These are phyloP conservation scores for Ornithoptera priamus DNA, from an alignment of 2,888 invertebrate species.

Conservation along the genomic window DNA sequence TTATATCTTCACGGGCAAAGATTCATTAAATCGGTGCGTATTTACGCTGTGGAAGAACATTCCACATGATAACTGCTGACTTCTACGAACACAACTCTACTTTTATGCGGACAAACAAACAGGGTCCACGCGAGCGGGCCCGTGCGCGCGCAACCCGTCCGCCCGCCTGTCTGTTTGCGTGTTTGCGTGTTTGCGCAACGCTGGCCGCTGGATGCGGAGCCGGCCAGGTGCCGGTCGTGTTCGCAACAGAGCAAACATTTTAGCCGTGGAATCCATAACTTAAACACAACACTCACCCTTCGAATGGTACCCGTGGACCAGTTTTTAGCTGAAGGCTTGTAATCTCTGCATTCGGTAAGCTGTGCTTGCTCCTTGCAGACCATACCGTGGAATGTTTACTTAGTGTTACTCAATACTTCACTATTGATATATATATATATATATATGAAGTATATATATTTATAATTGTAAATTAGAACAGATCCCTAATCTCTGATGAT, in stretches of 20 bases:
- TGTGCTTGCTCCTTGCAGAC: too few species aligned
- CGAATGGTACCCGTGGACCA: not conserved
- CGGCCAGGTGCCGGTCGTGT: constrained; percentile 9
- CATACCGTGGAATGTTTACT: too few species aligned
- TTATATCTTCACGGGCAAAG: too few species aligned
- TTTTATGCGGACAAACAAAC: constrained; percentile 16
- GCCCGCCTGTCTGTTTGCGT: constrained; percentile 33
- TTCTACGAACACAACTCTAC: constrained; percentile 10
- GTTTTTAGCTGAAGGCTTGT: not conserved
- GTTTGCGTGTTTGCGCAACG: constrained; percentile 41
- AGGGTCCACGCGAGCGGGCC: constrained; percentile 2
- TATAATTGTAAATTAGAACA: too few species aligned
- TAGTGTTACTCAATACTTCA: too few species aligned
- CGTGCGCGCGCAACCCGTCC: constrained; percentile 18
- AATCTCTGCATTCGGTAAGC: too few species aligned
- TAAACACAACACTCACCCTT: not conserved
- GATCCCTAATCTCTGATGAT: too few species aligned
- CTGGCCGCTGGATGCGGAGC: constrained; percentile 29
- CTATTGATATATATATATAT: too few species aligned
- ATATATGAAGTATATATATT: too few species aligned
- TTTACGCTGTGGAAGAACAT: too few species aligned
- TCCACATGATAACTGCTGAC: not conserved
- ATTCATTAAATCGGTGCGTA: too few species aligned
- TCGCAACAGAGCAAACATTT: constrained; percentile 27
- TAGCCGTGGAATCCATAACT: constrained; percentile 19